Conservation (phyloP, 1,140 invertebrate genomes). For the Coptotermes formosanus region DNA sequence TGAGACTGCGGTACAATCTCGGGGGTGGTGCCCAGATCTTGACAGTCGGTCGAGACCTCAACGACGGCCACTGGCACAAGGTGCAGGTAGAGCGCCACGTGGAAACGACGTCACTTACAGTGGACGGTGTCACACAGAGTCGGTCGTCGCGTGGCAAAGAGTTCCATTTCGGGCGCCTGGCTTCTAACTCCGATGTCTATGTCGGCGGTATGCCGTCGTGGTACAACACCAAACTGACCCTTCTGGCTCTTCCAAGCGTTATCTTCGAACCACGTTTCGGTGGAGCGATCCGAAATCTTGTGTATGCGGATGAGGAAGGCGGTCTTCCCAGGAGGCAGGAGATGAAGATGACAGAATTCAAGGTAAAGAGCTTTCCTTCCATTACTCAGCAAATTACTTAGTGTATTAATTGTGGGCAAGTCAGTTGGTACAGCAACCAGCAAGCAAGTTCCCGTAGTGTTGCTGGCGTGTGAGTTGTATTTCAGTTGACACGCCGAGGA, state of each 20-base stretch:
- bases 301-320: constrained; percentile 77
- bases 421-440: no score
- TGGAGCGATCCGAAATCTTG: constrained; percentile 79
- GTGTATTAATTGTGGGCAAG: no score
- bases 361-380: constrained; percentile 40
- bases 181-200: constrained; percentile 86
- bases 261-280: constrained; percentile 88
- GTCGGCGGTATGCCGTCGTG: constrained; percentile 87
- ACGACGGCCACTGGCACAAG: constrained; percentile 89
- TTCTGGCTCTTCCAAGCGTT: constrained; percentile 81
- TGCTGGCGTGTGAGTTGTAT: no score
- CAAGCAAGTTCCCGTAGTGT: no score
- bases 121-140: constrained; percentile 74
- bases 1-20: constrained; percentile 84
- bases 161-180: constrained; percentile 80
- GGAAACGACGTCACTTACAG: constrained; percentile 75
- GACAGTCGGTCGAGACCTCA: constrained; percentile 79
- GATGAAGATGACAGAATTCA: constrained; percentile 71
- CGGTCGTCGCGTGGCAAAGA: constrained; percentile 78
- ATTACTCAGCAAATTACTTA: no score
- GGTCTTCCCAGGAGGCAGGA: constrained; percentile 70
- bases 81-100: constrained; percentile 72
- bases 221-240: constrained; percentile 81
- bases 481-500: no score
- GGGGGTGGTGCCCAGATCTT: constrained; percentile 84